Evolutionary conservation across 1,140 invertebrate genomes (phyloP).

Genomic region (Drosophila baimaii): DNA sequence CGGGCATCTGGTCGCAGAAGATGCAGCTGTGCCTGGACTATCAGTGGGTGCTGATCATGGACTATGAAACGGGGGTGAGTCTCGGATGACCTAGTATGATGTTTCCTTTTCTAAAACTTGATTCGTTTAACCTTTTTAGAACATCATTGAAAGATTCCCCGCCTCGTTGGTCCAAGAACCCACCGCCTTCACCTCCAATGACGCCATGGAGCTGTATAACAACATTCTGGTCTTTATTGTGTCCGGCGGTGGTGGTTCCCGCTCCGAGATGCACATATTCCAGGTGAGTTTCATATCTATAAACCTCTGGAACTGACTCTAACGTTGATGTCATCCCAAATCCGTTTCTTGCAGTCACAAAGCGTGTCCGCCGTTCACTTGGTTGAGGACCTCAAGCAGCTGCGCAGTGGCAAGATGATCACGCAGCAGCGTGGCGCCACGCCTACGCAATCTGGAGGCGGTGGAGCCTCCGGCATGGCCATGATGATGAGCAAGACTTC

Average conservation of each 20-base stretch:
- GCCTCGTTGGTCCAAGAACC: conserved; percentile 96
- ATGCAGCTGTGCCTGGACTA: conserved; percentile 96
- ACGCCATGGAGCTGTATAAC: conserved; percentile 98
- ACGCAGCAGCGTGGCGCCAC: conserved; percentile 86
- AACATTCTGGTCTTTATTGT: conserved; percentile 99
- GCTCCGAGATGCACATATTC: conserved; percentile 99
- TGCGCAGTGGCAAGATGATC: conserved; percentile 90
- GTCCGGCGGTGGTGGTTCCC: conserved; percentile 86
- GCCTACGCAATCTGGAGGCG: conserved; percentile 59
- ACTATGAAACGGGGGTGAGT: conserved; percentile 97
- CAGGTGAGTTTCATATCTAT: conserved; percentile 86
- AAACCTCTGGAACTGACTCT: fast-evolving
- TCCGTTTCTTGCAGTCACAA: conserved; percentile 87
- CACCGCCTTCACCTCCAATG: conserved; percentile 97
- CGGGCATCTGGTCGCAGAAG: conserved; percentile 98
- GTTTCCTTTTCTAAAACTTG: background rate
- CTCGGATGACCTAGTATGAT: background rate
- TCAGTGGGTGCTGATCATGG: conserved; percentile 96
- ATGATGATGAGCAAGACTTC: conserved; percentile 84
- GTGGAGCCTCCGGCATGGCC: conserved; percentile 60
- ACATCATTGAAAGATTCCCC: conserved; percentile 97
- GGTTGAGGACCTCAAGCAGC: conserved; percentile 93
- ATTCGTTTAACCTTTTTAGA: conserved; percentile 86
- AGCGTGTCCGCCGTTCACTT: conserved; percentile 93
- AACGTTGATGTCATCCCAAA: background rate